Conservation (phyloP, 2,113 vertebrate genomes). For the Acanthochromis polyacanthus region DNA sequence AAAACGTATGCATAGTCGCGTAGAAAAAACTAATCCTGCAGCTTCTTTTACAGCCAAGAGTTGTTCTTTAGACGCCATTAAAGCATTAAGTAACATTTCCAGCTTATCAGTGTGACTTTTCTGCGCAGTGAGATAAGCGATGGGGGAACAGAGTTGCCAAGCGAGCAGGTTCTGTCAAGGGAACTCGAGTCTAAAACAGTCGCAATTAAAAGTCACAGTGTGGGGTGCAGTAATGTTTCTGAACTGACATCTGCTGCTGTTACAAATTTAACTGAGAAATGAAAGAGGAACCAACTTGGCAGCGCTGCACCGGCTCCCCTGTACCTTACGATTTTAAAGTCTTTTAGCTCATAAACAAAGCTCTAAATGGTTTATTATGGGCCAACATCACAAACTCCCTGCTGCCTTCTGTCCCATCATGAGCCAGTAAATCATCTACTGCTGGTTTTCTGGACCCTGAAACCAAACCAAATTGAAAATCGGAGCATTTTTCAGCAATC, state of each 20-base stretch:
- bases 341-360: too few species aligned
- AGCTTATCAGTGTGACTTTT: conserved; percentile 36
- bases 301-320: too few species aligned
- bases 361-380: too few species aligned
- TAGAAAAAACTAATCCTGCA: neutral
- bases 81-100: conserved; percentile 15
- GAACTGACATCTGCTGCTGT: neutral
- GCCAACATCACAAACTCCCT: too few species aligned
- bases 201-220: neutral
- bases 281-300: neutral
- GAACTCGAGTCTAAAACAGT: conserved; percentile 15
- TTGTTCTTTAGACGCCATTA: neutral
- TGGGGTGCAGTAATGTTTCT: neutral
- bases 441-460: too few species aligned
- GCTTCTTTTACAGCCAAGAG: neutral
- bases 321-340: too few species aligned
- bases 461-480: too few species aligned
- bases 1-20: neutral
- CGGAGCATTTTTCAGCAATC: too few species aligned
- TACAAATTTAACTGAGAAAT: neutral
- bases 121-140: conserved; percentile 40
- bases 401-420: too few species aligned
- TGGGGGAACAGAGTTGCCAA: conserved; percentile 39
- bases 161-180: neutral
- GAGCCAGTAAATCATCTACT: too few species aligned